Conservation (phyloP, 2,113 vertebrate genomes). For the Micromys minutus region DNA sequence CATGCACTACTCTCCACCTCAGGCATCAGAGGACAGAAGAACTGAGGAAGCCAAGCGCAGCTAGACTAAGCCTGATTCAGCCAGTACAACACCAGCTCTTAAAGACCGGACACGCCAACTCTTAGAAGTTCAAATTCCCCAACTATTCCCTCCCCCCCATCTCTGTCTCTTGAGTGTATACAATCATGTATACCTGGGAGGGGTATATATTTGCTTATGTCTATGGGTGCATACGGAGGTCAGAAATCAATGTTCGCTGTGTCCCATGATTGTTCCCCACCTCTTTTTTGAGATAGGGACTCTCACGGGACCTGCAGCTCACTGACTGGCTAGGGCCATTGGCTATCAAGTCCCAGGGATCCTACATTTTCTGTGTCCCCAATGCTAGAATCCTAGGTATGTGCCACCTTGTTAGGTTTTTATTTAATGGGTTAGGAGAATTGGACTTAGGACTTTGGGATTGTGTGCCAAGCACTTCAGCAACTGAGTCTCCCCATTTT, state of each 20-base stretch:
- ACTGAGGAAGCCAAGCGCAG: rapidly evolving
- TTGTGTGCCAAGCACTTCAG: neutral
- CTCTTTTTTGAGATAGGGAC: neutral
- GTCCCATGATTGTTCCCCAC: neutral
- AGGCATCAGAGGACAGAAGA: neutral
- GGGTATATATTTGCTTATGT: neutral
- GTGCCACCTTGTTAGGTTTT: neutral
- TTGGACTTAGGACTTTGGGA: neutral
- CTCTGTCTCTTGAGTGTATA: neutral
- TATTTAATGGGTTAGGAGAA: neutral
- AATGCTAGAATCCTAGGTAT: no score
- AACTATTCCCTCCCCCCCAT: no score
- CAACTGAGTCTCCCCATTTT: neutral
- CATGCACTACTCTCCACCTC: rapidly evolving
- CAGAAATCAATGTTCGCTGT: neutral
- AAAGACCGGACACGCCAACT: rapidly evolving
- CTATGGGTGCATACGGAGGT: neutral
- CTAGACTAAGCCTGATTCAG: neutral
- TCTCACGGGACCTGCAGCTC: neutral
- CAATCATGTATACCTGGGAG: no score
- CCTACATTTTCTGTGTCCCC: neutral
- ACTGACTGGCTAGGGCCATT: neutral
- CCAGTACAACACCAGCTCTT: neutral
- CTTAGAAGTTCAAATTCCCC: neutral
- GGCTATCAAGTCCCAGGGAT: neutral